phyloP scores from a whole-genome alignment of 2,113 vertebrate species.

The Xiphophorus couchianus region DNA sequence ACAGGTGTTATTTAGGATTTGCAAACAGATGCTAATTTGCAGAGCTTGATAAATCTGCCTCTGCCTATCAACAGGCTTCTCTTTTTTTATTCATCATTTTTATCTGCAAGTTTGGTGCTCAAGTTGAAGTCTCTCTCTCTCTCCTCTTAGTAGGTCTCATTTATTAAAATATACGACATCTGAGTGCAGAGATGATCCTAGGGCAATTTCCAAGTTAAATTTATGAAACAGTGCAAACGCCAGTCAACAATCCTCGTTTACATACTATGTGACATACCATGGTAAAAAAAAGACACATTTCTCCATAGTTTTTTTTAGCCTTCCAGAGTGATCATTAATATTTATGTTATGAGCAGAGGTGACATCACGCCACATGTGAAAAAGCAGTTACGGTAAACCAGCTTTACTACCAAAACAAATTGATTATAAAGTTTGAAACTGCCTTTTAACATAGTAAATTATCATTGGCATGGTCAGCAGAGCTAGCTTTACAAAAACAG shows the following conservation, averaged over 20 bases:
- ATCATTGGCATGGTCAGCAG: no score
- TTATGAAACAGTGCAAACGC: not conserved
- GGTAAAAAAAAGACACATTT: not conserved
- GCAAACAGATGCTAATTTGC: not conserved
- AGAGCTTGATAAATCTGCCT: not conserved
- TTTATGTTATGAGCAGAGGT: no score
- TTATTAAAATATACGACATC: not conserved
- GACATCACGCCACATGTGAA: no score
- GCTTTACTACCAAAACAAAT: no score
- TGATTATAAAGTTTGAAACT: no score
- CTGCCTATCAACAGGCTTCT: not conserved
- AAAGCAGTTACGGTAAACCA: no score
- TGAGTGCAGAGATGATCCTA: not conserved
- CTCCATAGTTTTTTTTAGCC: not conserved
- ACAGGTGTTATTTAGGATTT: not conserved
- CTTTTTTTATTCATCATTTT: not conserved
- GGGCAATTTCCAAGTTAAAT: no score
- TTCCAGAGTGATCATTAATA: no score
- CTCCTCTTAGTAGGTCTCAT: conserved; percentile 29
- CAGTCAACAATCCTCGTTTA: no score
- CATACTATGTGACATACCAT: no score
- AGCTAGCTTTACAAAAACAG: no score
- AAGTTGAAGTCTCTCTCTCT: conserved; percentile 38
- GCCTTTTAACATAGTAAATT: no score
- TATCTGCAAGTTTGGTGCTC: conserved; percentile 17